Percentiles rank a stretch among this genome's conserved stretches.
phyloP scores from a whole-genome alignment of 1,140 invertebrate genomes.

The Drosophila kikkawai region DNA sequence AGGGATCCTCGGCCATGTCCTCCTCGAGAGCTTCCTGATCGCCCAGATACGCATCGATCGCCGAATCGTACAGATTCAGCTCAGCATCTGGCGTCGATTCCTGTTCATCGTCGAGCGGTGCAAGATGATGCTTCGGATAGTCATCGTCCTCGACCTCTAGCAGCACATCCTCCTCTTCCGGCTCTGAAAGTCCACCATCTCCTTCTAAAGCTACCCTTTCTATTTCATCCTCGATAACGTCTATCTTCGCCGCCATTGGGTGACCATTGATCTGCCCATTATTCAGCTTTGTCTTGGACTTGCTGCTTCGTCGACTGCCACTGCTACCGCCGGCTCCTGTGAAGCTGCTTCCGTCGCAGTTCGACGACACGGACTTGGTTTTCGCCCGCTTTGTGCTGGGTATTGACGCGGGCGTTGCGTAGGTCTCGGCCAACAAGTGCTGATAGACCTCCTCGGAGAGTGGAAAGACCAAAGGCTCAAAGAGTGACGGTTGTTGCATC shows the following conservation, averaged over 20 bases:
- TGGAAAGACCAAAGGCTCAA: constrained; percentile 62
- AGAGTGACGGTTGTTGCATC: constrained; percentile 37
- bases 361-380: constrained; percentile 70
- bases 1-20: constrained; percentile 87
- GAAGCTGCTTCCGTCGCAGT: constrained; percentile 45
- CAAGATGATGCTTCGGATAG: constrained; percentile 75
- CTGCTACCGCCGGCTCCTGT: constrained; percentile 7
- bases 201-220: background rate
- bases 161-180: constrained; percentile 56
- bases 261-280: constrained; percentile 28
- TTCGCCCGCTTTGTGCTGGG: constrained; percentile 50
- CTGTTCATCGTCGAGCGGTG: constrained; percentile 67
- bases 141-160: constrained; percentile 69
- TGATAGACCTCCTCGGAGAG: constrained; percentile 65
- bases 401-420: constrained; percentile 33
- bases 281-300: constrained; percentile 50
- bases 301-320: constrained; percentile 65
- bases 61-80: constrained; percentile 44
- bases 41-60: constrained; percentile 66
- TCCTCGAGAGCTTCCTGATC: constrained; percentile 59
- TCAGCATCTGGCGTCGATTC: constrained; percentile 10
- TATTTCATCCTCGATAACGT: constrained; percentile 11
- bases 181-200: constrained; percentile 34
- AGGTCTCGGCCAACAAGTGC: constrained; percentile 46
- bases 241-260: constrained; percentile 7